phyloP scores from a whole-genome alignment of 2,888 invertebrate species.

The Pyrgus malvae region DNA sequence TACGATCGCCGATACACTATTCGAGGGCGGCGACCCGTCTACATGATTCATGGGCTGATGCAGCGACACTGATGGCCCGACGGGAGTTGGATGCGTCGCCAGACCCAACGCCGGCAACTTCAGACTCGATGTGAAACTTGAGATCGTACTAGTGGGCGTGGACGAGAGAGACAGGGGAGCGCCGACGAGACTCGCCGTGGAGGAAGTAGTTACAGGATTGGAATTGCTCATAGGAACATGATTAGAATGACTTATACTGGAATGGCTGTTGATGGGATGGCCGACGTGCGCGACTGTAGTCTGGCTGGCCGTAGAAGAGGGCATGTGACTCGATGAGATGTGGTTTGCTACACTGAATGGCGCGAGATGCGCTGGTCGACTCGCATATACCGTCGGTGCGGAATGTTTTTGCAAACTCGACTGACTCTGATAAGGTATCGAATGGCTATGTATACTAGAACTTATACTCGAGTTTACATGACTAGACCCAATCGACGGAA shows the following conservation, averaged over 20 bases:
- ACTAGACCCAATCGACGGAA: constrained; percentile 76
- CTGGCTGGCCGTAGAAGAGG: constrained; percentile 65
- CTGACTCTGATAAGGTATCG: constrained; percentile 71
- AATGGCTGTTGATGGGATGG: constrained; percentile 65
- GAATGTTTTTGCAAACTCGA: constrained; percentile 77
- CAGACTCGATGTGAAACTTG: constrained; percentile 59
- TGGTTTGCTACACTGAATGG: constrained; percentile 69
- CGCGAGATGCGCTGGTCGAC: constrained; percentile 67
- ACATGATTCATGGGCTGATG: constrained; percentile 55
- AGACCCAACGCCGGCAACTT: constrained; percentile 62
- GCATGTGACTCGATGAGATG: constrained; percentile 80
- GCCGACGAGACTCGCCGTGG: constrained; percentile 58
- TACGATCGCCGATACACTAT: constrained; percentile 47
- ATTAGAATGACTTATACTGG: constrained; percentile 61
- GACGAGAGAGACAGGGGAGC: constrained; percentile 53
- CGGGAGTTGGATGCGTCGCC: constrained; percentile 48
- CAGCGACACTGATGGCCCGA: constrained; percentile 50
- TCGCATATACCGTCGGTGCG: constrained; percentile 66
- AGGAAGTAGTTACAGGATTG: constrained; percentile 52
- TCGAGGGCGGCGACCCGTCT: constrained; percentile 49
- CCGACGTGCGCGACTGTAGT: constrained; percentile 63
- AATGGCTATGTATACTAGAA: constrained; percentile 71
- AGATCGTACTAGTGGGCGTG: constrained; percentile 55
- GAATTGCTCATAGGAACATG: constrained; percentile 56
- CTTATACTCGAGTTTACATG: constrained; percentile 74